Evolutionary conservation across 92 coral and sea anemone genomes (phyloP), one percentile per base, ranked within the genome.

Genomic region (Umimayanthus kanabou): DNA sequence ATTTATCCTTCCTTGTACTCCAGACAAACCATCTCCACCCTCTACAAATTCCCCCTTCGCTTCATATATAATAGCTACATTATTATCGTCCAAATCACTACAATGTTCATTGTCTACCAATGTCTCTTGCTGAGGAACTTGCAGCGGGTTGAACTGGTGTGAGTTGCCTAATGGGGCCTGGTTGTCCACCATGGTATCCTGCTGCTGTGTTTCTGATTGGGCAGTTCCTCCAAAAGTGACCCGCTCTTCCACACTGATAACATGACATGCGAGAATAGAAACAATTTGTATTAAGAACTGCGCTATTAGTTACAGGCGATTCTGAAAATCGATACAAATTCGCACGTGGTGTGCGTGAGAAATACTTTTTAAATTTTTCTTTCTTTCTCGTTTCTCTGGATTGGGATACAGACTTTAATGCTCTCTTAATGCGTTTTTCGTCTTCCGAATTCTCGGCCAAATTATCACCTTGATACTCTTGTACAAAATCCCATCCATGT

Each of bases 191-290:
- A 15, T 75, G 79, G 26, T 37, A 39, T 39, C 79, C 79, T 16
- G 79, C 79, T 37, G 79, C 33, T 16, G 26, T 73, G 77, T 73
- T 73, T 30, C 77, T 73, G 10, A 39, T 39, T 28, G 77, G 77
- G 8, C 77, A 73, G 77, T 73, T 28, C 77, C 77, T 73, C n/a
- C 74, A 69, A 29, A 73, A 73, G 77, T 73, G 45, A 33, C 77
- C 42, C 14, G 77, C 77, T 73, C 47, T 33, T 33, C 42, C 42
- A 39, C 77, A 73, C 10, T 73, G 13, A 30, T 9, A 73, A 73
- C 77, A 73, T 22, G 74, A 69, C 74, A 69, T 69, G 74, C 74
- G 74, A 55, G 64, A 23, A 69, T 69, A 69, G 37, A 69, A 69
- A 69, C 74, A 69, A 69, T 69, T 69, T 33, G 37, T 33, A 33